Conservation (phyloP, 2,797 vertebrate species). For the Acanthurus tractus region DNA sequence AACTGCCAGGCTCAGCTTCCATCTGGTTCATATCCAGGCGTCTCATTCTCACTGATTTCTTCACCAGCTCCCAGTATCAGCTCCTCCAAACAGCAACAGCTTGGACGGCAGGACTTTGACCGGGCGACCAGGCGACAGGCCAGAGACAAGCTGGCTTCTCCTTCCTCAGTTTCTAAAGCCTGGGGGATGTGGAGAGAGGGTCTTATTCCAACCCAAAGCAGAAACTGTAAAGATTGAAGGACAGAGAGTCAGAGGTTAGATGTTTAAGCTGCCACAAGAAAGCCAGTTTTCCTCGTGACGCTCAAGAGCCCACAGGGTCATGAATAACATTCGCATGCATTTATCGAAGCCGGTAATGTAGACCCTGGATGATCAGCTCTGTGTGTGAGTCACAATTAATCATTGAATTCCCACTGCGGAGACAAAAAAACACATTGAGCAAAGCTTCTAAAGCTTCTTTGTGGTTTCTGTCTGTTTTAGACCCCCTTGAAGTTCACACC, state of each 20-base stretch:
- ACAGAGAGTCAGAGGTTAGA: constrained; percentile 20
- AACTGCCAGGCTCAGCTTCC: constrained; percentile 53
- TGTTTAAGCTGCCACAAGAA: constrained; percentile 1
- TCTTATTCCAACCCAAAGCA: constrained; percentile 24
- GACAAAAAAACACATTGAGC: constrained; percentile 49
- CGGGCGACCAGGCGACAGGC: constrained; percentile 52
- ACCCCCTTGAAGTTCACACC: constrained; percentile 69
- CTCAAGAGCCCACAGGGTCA: not conserved
- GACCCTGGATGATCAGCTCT: constrained; percentile 29
- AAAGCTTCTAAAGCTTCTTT: constrained; percentile 56
- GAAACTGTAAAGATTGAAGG: constrained; percentile 42
- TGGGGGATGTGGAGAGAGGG: constrained; percentile 29
- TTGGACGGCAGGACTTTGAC: constrained; percentile 64
- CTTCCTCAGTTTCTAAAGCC: constrained; percentile 9
- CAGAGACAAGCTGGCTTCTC: constrained; percentile 47
- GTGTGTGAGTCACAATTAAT: constrained; percentile 27
- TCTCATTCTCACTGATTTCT: constrained; percentile 61
- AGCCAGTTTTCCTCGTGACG: constrained; percentile 7
- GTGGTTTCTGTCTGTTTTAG: constrained; percentile 44
- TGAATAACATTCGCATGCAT: not conserved
- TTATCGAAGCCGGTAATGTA: constrained; percentile 7
- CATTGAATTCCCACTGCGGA: constrained; percentile 36
- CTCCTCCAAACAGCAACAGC: constrained; percentile 58
- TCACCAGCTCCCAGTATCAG: constrained; percentile 46
- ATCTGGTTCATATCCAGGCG: constrained; percentile 69